Evolutionary conservation across 1,140 invertebrate genomes (phyloP).

Genomic region (Drosophila guanche): DNA sequence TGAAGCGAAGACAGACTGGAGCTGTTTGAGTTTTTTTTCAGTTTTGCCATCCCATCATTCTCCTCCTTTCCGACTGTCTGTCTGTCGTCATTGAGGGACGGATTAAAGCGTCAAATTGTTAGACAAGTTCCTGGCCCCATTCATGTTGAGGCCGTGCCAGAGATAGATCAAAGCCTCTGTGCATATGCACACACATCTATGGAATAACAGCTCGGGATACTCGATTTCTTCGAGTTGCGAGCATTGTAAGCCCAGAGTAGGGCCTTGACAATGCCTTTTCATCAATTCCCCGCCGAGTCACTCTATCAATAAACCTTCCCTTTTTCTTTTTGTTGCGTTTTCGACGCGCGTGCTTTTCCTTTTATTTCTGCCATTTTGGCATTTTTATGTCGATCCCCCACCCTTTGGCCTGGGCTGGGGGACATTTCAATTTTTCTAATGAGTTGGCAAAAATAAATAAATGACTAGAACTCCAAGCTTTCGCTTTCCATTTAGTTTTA

Average conservation of each 20-base stretch:
- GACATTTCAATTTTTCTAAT: conserved; percentile 70
- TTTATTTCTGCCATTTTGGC: conserved; percentile 37
- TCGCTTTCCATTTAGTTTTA: conserved; percentile 12
- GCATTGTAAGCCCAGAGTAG: conserved; percentile 42
- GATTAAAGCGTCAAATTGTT: conserved; percentile 79
- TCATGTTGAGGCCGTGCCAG: conserved; percentile 7
- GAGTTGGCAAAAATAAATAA: conserved; percentile 49
- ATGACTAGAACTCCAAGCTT: conserved; percentile 10
- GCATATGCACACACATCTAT: conserved; percentile 22
- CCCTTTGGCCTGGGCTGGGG: conserved; percentile 9
- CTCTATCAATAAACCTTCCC: conserved; percentile 67
- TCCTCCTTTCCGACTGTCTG: too few species aligned
- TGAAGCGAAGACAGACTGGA: conserved; percentile 42
- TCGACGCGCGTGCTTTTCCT: conserved; percentile 55
- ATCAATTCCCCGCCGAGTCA: conserved; percentile 70
- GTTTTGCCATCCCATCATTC: neutral
- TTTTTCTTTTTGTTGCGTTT: conserved; percentile 28
- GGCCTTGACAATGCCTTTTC: conserved; percentile 69
- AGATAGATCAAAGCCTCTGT: conserved; percentile 67
- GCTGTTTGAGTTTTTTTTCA: conserved; percentile 33
- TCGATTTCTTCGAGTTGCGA: neutral
- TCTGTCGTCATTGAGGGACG: conserved; percentile 23
- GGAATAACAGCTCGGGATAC: too few species aligned
- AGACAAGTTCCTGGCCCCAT: conserved; percentile 35
- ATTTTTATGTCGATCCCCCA: conserved; percentile 14